Evolutionary conservation across 1,140 invertebrate genomes (phyloP).

Genomic region (Stenopsyche tienmushanensis): DNA sequence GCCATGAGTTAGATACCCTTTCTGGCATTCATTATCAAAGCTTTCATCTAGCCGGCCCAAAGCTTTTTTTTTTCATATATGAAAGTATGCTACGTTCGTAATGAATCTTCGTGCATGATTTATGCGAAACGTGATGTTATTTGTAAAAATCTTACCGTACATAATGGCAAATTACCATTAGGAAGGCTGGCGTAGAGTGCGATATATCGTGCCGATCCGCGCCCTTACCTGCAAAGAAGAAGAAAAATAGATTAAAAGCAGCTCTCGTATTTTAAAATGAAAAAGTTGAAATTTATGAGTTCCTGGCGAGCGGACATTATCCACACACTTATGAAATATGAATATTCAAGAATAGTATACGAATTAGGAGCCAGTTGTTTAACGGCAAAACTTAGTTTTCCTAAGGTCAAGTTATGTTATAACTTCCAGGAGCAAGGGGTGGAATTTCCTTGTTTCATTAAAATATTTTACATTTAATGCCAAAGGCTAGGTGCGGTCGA

Average conservation of each 20-base stretch:
- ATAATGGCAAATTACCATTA: no score
- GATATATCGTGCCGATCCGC: not conserved
- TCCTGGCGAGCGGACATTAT: not conserved
- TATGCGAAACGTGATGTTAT: no score
- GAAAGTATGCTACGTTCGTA: no score
- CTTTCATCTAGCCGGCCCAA: no score
- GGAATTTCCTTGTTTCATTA: constrained; percentile 32
- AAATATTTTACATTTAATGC: constrained; percentile 26
- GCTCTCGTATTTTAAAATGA: not conserved
- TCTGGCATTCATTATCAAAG: no score
- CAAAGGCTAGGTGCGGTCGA: constrained; percentile 7
- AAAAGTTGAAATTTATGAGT: not conserved
- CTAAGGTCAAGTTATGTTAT: constrained; percentile 23
- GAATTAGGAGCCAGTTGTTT: not conserved
- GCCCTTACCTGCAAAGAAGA: not conserved
- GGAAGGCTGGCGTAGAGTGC: not conserved
- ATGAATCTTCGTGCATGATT: no score
- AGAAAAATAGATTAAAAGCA: not conserved
- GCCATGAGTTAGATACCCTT: no score
- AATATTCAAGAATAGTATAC: constrained; percentile 3
- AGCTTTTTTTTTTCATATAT: no score
- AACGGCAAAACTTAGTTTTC: constrained; percentile 22
- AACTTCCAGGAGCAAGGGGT: constrained; percentile 19
- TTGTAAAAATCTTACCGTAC: no score
- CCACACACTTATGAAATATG: not conserved